Evolutionary conservation across 1,140 invertebrate species (phyloP).

Genomic region (Scaptodrosophila lebanonensis): DNA sequence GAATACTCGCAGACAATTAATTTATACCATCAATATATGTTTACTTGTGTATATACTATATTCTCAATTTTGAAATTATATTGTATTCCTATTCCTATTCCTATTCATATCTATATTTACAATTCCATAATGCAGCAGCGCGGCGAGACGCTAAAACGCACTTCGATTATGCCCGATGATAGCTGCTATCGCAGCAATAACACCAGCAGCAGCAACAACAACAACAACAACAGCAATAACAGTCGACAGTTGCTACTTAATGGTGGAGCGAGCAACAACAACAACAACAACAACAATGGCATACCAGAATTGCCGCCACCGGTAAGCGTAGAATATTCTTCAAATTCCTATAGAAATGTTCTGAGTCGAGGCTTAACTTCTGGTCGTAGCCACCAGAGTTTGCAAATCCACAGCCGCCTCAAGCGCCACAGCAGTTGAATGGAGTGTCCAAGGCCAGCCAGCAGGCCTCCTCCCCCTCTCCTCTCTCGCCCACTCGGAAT

Average conservation of each 20-base stretch:
- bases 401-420: slow-evolving; percentile 52
- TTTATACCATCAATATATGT: too few relatives aligned
- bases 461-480: not conserved
- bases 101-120: not conserved
- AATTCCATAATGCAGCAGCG: slow-evolving; percentile 38
- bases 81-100: not conserved
- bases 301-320: slow-evolving; percentile 78
- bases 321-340: slow-evolving; percentile 77
- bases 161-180: slow-evolving; percentile 67
- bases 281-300: slow-evolving; percentile 33
- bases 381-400: slow-evolving; percentile 74
- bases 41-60: too few relatives aligned
- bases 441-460: slow-evolving; percentile 11
- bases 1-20: too few relatives aligned
- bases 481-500: slow-evolving; percentile 50
- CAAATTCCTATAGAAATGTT: slow-evolving; percentile 1
- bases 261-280: slow-evolving; percentile 1
- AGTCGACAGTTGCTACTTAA: not conserved
- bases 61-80: not conserved
- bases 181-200: slow-evolving; percentile 63
- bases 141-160: slow-evolving; percentile 63
- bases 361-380: slow-evolving; percentile 1
- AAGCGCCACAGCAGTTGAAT: slow-evolving; percentile 9
- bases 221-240: slow-evolving; percentile 16
- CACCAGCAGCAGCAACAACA: slow-evolving; percentile 16